Conservation (phyloP, 2,113 vertebrate genomes). For the Paratilapia polleni region DNA sequence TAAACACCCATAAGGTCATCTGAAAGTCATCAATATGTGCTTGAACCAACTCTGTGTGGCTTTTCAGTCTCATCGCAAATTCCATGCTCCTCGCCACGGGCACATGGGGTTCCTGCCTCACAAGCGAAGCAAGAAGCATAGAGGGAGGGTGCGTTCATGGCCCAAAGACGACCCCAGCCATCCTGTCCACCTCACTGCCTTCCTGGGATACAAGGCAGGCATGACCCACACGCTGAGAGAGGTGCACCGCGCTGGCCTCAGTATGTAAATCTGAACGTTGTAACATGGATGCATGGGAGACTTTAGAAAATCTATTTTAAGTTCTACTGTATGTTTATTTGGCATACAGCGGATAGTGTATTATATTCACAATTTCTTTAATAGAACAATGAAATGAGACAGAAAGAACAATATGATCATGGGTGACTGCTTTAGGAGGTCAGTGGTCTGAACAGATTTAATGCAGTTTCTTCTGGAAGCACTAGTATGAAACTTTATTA, state of each 20-base stretch:
- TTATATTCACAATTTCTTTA: not conserved
- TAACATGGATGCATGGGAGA: not conserved
- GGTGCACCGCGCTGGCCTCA: slow-evolving; percentile 90
- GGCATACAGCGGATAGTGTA: not conserved
- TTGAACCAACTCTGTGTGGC: not conserved
- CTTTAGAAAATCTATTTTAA: not conserved
- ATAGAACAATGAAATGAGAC: not conserved
- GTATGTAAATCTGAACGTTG: slow-evolving; percentile 77
- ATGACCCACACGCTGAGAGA: slow-evolving; percentile 98
- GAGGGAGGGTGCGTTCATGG: slow-evolving; percentile 94
- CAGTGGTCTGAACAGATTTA: not conserved
- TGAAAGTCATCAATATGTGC: not conserved
- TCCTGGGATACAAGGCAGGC: slow-evolving; percentile 96
- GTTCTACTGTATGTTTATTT: not conserved
- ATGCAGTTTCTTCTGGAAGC: not conserved
- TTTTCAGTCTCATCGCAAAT: slow-evolving; percentile 93
- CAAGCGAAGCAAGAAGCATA: slow-evolving; percentile 90
- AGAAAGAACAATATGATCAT: not conserved
- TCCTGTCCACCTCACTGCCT: slow-evolving; percentile 93
- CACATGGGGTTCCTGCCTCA: slow-evolving; percentile 95
- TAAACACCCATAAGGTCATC: not conserved
- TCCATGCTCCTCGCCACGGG: slow-evolving; percentile 94
- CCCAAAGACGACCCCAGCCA: slow-evolving; percentile 92
- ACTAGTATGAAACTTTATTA: too few relatives aligned
- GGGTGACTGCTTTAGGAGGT: not conserved